Conservation (phyloP, 1,140 invertebrate genomes). For the Goniozus legneri region DNA sequence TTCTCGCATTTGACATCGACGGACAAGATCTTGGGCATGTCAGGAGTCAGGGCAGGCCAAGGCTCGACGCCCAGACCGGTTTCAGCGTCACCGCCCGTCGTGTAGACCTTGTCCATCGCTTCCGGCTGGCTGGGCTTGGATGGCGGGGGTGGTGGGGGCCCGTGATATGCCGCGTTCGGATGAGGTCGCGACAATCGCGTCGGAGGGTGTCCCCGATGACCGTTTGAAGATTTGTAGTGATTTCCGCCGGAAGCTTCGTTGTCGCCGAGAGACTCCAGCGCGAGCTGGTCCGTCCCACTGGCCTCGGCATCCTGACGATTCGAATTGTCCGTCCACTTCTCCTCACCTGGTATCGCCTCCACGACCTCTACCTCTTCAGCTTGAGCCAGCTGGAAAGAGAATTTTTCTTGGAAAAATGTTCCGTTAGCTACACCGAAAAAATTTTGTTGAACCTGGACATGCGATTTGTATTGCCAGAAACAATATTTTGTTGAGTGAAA, state of each 20-base stretch:
- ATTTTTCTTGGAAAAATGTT: neutral
- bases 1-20: slow-evolving; percentile 93
- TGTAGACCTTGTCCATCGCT: slow-evolving; percentile 62
- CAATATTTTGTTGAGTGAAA: no score
- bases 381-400: slow-evolving; percentile 46
- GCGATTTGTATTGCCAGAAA: no score
- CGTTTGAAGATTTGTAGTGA: slow-evolving; percentile 42
- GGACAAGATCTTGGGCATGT: slow-evolving; percentile 88
- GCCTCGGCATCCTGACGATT: slow-evolving; percentile 37
- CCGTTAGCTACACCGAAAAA: no score
- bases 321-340: slow-evolving; percentile 53
- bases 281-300: slow-evolving; percentile 61
- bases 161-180: slow-evolving; percentile 63
- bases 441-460: no score
- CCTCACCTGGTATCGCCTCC: slow-evolving; percentile 58
- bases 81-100: slow-evolving; percentile 35
- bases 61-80: slow-evolving; percentile 58
- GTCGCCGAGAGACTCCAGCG: slow-evolving; percentile 62
- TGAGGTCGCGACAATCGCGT: slow-evolving; percentile 51
- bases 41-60: slow-evolving; percentile 75
- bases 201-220: slow-evolving; percentile 57
- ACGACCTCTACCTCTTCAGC: slow-evolving; percentile 66
- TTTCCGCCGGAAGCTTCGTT: slow-evolving; percentile 51
- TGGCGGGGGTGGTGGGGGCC: slow-evolving; percentile 62
- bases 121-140: slow-evolving; percentile 39